Evolutionary conservation across 2,888 invertebrate genomes (phyloP).

Genomic region (Drosophila stalkeri): DNA sequence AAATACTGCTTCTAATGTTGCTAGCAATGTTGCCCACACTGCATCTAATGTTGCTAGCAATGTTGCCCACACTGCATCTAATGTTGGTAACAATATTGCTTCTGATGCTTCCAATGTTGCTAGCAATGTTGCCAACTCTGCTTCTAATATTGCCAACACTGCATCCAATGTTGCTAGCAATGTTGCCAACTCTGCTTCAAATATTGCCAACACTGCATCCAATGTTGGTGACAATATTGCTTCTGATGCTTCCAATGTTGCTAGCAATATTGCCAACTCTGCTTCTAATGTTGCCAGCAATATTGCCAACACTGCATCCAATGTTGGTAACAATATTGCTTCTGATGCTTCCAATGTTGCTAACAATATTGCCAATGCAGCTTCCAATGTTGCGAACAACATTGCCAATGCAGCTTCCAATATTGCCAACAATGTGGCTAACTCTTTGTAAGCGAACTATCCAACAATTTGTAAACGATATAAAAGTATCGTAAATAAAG

Average conservation of each 20-base stretch:
- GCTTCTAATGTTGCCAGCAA: conserved; percentile 2
- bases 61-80: conserved; percentile 10
- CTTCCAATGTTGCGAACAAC: neutral
- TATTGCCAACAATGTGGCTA: neutral
- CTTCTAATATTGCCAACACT: too few species aligned
- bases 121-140: neutral
- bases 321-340: neutral
- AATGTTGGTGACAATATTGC: neutral
- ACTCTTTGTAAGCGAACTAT: conserved; percentile 15
- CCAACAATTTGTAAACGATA: neutral
- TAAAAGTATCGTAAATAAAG: conserved; percentile 7
- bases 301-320: conserved; percentile 12
- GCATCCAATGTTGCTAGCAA: neutral
- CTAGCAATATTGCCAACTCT: neutral
- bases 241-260: conserved; percentile 8
- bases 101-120: neutral
- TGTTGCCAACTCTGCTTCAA: neutral
- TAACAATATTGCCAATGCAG: neutral
- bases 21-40: neutral
- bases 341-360: neutral
- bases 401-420: neutral
- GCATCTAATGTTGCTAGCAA: conserved; percentile 1
- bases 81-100: neutral
- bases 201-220: conserved; percentile 4
- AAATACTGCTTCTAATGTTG: conserved; percentile 16